phyloP scores from a whole-genome alignment of 2,888 invertebrate species.

The Xanthorhoe designata region DNA sequence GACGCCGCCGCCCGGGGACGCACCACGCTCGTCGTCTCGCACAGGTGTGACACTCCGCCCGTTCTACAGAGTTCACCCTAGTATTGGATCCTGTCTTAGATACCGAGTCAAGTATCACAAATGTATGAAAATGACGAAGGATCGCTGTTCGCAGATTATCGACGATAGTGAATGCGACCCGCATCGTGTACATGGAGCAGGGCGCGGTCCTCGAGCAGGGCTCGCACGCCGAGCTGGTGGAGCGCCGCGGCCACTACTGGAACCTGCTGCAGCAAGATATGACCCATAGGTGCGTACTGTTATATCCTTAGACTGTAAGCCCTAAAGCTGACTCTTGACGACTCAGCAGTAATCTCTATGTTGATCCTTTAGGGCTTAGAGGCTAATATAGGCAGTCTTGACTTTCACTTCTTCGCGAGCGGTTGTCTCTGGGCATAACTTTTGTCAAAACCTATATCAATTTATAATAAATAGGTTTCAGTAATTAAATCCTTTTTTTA shows the following conservation, averaged over 20 bases:
- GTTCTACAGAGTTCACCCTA: background rate
- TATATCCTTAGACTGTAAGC: no score
- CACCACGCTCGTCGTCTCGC: slow-evolving; percentile 91
- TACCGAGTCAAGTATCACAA: no score
- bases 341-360: no score
- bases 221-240: slow-evolving; percentile 88
- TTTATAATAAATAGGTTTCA: no score
- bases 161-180: slow-evolving; percentile 88
- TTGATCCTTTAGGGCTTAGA: no score
- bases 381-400: no score
- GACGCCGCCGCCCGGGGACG: slow-evolving; percentile 90
- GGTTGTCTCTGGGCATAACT: no score
- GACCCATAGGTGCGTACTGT: slow-evolving; percentile 61
- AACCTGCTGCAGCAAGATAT: slow-evolving; percentile 87
- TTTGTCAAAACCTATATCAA: no score
- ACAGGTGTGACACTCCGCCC: slow-evolving; percentile 68
- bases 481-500: no score
- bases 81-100: no score
- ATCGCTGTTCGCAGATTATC: slow-evolving; percentile 76
- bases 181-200: slow-evolving; percentile 89
- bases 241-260: slow-evolving; percentile 87
- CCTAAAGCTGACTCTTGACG: no score
- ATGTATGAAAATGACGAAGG: background rate
- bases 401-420: no score
- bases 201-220: slow-evolving; percentile 90